Conservation (phyloP, 1,140 invertebrate genomes). For the Whitmania pigra region DNA sequence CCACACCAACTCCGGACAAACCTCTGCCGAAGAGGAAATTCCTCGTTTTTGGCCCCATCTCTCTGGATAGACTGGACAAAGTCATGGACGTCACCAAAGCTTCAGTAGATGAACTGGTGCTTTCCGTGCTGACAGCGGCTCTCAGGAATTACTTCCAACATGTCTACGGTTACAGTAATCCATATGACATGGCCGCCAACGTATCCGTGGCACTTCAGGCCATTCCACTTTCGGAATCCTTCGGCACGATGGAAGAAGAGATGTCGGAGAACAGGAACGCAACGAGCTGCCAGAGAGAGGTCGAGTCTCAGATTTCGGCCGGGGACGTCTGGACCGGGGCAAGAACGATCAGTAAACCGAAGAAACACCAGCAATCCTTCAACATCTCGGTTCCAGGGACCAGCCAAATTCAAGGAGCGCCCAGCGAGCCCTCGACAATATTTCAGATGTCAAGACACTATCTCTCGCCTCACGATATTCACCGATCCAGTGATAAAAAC, state of each 20-base stretch:
- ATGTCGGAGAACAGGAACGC: not conserved
- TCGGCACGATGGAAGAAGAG: not conserved
- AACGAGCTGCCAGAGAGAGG: too few relatives aligned
- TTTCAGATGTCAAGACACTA: too few relatives aligned
- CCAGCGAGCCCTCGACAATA: too few relatives aligned
- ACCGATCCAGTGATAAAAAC: too few relatives aligned
- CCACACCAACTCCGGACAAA: too few relatives aligned
- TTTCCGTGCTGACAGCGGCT: not conserved
- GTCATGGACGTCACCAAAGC: not conserved
- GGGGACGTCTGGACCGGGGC: too few relatives aligned
- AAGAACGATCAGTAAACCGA: too few relatives aligned
- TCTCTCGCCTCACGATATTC: too few relatives aligned
- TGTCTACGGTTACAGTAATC: not conserved
- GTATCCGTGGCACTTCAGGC: not conserved
- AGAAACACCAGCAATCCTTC: too few relatives aligned
- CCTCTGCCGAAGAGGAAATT: not conserved
- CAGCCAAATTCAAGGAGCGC: too few relatives aligned
- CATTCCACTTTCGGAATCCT: not conserved
- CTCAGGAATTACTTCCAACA: not conserved
- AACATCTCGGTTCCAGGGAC: too few relatives aligned
- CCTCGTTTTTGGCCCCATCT: not conserved
- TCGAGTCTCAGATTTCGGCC: too few relatives aligned
- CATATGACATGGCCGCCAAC: not conserved
- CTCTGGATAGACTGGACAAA: not conserved
- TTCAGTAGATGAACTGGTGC: not conserved